Percentiles rank a stretch among this genome's conserved stretches.
These are phyloP conservation scores for Prochilodus magdalenae DNA, from an alignment of 2,113 vertebrate genomes.

Conservation along the genomic window DNA sequence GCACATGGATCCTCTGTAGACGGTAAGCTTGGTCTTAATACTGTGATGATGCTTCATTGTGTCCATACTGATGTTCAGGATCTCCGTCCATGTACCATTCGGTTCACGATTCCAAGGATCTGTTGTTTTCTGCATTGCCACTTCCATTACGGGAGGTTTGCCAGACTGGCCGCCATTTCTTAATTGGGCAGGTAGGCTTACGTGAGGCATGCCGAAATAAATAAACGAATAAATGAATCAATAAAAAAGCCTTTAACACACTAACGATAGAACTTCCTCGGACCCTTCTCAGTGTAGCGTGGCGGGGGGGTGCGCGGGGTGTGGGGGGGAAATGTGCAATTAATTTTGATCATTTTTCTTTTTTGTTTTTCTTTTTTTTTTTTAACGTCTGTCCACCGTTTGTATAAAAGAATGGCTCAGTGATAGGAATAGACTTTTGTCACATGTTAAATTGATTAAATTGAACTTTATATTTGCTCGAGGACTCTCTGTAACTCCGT, in stretches of 20 bases:
- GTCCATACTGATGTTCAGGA: not conserved
- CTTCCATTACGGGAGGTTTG: too few relatives aligned
- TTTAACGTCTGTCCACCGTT: not conserved
- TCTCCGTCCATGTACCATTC: too few relatives aligned
- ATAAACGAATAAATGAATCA: not conserved
- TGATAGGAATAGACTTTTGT: not conserved
- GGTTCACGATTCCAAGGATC: too few relatives aligned
- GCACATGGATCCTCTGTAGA: not conserved
- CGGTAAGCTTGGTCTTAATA: not conserved
- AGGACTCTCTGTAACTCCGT: not conserved
- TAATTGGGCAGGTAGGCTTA: too few relatives aligned
- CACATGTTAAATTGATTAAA: conserved; percentile 18
- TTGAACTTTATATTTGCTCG: conserved; percentile 5
- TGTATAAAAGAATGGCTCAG: not conserved
- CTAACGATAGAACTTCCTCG: not conserved
- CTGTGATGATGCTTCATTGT: not conserved
- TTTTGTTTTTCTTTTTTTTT: not conserved
- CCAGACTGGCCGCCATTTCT: not conserved
- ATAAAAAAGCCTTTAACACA: not conserved
- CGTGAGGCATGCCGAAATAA: too few relatives aligned
- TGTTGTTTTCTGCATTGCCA: too few relatives aligned
- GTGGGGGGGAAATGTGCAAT: conserved; percentile 1
- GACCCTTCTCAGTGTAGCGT: not conserved
- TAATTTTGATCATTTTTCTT: not conserved
- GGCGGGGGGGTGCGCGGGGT: too few relatives aligned